These are phyloP conservation scores for Leucophenga maculata DNA, from an alignment of 2,888 invertebrate genomes.

Conservation along the genomic window DNA sequence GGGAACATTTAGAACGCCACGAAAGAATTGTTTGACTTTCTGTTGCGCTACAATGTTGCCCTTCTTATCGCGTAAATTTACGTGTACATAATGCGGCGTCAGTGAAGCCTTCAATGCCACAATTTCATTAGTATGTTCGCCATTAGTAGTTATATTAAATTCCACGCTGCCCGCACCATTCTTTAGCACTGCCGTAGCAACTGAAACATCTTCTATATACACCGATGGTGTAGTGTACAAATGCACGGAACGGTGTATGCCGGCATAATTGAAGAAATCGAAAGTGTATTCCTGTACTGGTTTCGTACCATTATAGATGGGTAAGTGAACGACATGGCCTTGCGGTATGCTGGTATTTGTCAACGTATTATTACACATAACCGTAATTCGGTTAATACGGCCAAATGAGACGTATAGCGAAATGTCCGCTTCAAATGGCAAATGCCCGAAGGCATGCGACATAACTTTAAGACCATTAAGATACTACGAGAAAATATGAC, in stretches of 20 bases:
- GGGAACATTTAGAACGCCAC: constrained; percentile 78
- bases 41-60: constrained; percentile 75
- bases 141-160: constrained; percentile 64
- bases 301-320: constrained; percentile 76
- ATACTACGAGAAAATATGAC: constrained; percentile 77
- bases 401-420: constrained; percentile 79
- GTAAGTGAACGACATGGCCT: constrained; percentile 77
- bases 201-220: constrained; percentile 87
- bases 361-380: constrained; percentile 94
- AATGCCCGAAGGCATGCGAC: constrained; percentile 93
- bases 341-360: constrained; percentile 91
- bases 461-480: constrained; percentile 86
- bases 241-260: constrained; percentile 93
- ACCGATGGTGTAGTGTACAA: constrained; percentile 88
- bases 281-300: constrained; percentile 87
- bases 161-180: constrained; percentile 75
- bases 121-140: constrained; percentile 59
- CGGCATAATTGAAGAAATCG: constrained; percentile 99
- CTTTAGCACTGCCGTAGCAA: constrained; percentile 80
- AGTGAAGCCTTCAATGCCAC: constrained; percentile 34
- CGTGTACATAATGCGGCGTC: constrained; percentile 55
- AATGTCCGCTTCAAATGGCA: constrained; percentile 93
- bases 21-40: constrained; percentile 72
- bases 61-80: constrained; percentile 73
- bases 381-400: constrained; percentile 84